phyloP scores from a whole-genome alignment of 1,140 invertebrate species.

The Papilio helenus region DNA sequence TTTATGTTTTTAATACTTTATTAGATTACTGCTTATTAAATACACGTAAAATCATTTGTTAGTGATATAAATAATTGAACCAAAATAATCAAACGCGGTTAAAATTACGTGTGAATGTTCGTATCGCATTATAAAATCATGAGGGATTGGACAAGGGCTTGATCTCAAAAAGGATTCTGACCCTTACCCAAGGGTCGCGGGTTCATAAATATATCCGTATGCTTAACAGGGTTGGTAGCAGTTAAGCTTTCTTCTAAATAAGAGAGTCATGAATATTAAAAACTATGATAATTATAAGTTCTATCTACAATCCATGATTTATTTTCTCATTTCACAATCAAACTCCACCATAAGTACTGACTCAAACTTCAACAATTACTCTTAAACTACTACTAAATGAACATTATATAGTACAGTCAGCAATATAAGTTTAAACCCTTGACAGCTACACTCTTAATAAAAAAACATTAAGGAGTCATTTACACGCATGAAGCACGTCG shows the following conservation, averaged over 20 bases:
- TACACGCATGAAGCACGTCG: not conserved
- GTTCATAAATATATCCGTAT: conserved; percentile 1
- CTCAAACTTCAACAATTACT: not conserved
- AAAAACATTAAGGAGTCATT: conserved; percentile 25
- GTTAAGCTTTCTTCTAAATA: not conserved
- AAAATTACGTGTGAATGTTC: conserved; percentile 4
- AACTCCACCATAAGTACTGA: not conserved
- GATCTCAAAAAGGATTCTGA: conserved; percentile 11
- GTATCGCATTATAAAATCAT: conserved; percentile 18
- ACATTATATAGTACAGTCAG: not conserved
- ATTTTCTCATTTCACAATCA: not conserved
- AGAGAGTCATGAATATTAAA: not conserved
- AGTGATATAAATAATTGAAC: not conserved
- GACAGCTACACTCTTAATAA: not conserved
- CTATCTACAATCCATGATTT: not conserved
- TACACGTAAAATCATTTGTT: too few species aligned
- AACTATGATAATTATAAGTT: not conserved
- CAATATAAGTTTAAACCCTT: not conserved
- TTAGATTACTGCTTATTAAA: too few species aligned
- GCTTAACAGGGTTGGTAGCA: not conserved
- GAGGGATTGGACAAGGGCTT: conserved; percentile 13
- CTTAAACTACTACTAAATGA: not conserved
- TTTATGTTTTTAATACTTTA: too few species aligned
- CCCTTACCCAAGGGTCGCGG: conserved; percentile 4
- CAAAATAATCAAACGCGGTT: not conserved